Conservation (phyloP, 2,113 vertebrate genomes). For the Bambusicola thoracicus region DNA sequence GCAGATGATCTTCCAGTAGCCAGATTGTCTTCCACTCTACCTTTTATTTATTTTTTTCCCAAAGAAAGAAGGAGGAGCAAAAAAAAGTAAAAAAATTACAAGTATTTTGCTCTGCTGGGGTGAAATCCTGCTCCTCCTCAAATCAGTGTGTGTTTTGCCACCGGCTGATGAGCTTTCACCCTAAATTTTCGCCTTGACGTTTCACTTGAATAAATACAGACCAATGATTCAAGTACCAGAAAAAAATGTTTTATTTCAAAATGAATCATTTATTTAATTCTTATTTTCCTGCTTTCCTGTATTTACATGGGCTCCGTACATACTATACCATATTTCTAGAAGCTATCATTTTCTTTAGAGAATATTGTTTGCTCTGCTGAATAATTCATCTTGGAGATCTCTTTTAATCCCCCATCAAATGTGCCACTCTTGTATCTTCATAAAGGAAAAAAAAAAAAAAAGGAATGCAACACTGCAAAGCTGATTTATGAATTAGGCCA, state of each 20-base stretch:
- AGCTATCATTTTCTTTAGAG: slow-evolving; percentile 36
- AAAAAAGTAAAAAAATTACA: background rate
- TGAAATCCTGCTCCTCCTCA: slow-evolving; percentile 6
- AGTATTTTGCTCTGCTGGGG: slow-evolving; percentile 8
- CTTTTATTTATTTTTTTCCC: background rate
- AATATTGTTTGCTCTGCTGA: slow-evolving; percentile 48
- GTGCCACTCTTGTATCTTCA: slow-evolving; percentile 9
- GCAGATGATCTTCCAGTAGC: background rate
- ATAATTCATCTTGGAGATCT: slow-evolving; percentile 53
- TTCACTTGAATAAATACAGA: background rate
- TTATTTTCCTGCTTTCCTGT: slow-evolving; percentile 19
- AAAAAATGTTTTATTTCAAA: slow-evolving; percentile 23
- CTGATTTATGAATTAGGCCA: slow-evolving; percentile 55
- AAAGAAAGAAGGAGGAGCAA: background rate
- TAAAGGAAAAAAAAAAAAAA: slow-evolving; percentile 1
- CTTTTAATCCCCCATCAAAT: slow-evolving; percentile 48
- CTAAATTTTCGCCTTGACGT: background rate
- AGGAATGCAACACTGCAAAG: background rate
- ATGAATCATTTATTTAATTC: background rate
- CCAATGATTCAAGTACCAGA: background rate
- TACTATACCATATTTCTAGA: slow-evolving; percentile 1
- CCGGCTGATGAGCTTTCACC: background rate
- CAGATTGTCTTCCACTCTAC: background rate
- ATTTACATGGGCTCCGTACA: background rate
- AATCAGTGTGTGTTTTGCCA: background rate